These are phyloP conservation scores for Amiota mariae DNA, from an alignment of 2,888 invertebrate genomes.

Conservation along the genomic window DNA sequence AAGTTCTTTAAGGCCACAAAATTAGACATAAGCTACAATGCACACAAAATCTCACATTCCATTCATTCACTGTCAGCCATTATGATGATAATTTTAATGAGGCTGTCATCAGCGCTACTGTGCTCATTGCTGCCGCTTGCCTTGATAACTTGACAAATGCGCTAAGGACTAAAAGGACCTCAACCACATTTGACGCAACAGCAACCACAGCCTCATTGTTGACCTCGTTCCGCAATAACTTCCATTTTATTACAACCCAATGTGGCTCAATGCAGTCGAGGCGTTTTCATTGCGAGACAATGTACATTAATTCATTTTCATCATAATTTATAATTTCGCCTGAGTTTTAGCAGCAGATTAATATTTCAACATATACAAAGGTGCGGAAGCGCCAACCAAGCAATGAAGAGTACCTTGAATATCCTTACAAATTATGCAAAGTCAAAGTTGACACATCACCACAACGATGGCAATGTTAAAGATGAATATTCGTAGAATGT, in stretches of 20 bases:
- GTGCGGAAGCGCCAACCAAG: neutral
- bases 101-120: neutral
- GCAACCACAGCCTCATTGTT: neutral
- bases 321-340: slow-evolving; percentile 44
- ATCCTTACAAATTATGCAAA: slow-evolving; percentile 33
- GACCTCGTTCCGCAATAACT: neutral
- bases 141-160: slow-evolving; percentile 20
- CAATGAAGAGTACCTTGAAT: neutral
- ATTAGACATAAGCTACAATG: neutral
- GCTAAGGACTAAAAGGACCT: neutral
- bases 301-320: slow-evolving; percentile 53
- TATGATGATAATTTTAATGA: slow-evolving; percentile 19
- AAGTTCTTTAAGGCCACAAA: slow-evolving; percentile 40
- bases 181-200: neutral
- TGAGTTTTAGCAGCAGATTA: slow-evolving; percentile 37
- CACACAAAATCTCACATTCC: slow-evolving; percentile 1
- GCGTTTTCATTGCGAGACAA: slow-evolving; percentile 28
- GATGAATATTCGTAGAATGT: too few species aligned
- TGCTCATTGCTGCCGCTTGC: neutral
- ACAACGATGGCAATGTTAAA: neutral
- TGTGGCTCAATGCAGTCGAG: too few species aligned
- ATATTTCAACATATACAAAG: slow-evolving; percentile 47
- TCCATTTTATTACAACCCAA: neutral
- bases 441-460: slow-evolving; percentile 20
- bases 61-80: neutral